Conservation (phyloP, 2,888 invertebrate species). For the Lasioglossum leucozonium region DNA sequence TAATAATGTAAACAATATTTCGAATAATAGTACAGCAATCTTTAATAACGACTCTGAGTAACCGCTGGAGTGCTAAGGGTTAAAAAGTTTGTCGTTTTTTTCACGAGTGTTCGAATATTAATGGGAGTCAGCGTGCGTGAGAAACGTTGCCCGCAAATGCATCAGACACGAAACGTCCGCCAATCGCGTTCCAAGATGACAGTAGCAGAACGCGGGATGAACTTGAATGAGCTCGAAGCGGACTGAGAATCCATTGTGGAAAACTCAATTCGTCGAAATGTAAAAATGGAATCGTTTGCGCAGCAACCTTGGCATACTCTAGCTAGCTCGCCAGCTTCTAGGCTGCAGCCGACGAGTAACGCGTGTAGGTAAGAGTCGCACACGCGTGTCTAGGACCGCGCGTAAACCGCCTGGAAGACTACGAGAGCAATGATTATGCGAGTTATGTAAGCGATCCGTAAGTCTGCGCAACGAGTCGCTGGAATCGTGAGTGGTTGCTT, state of each 20-base stretch:
- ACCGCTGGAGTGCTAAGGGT: no score
- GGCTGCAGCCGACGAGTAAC: conserved; percentile 54
- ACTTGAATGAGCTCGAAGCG: not conserved
- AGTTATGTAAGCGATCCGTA: conserved; percentile 69
- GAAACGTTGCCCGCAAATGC: not conserved
- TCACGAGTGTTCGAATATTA: no score
- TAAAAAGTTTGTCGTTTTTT: no score
- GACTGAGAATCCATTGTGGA: conserved; percentile 37
- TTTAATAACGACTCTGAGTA: no score
- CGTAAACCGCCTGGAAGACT: conserved; percentile 45
- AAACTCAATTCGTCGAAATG: conserved; percentile 22
- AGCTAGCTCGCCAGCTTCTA: conserved; percentile 54
- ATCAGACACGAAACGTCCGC: not conserved
- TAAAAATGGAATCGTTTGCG: conserved; percentile 59
- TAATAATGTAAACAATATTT: no score
- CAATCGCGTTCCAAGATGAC: not conserved
- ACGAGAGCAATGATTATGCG: conserved; percentile 56
- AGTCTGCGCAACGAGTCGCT: conserved; percentile 38
- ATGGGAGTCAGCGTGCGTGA: no score
- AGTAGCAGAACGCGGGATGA: not conserved
- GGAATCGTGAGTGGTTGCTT: conserved; percentile 32
- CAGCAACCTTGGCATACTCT: conserved; percentile 75
- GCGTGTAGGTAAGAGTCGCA: conserved; percentile 61
- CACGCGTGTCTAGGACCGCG: conserved; percentile 32
- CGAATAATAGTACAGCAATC: no score